A percentile compares a stretch with the other conserved stretches of the same genome.
Evolutionary conservation across 53 echinoderm and acorn worm genomes (phyloP).

Genomic region (Temnopleurus reevesii): DNA sequence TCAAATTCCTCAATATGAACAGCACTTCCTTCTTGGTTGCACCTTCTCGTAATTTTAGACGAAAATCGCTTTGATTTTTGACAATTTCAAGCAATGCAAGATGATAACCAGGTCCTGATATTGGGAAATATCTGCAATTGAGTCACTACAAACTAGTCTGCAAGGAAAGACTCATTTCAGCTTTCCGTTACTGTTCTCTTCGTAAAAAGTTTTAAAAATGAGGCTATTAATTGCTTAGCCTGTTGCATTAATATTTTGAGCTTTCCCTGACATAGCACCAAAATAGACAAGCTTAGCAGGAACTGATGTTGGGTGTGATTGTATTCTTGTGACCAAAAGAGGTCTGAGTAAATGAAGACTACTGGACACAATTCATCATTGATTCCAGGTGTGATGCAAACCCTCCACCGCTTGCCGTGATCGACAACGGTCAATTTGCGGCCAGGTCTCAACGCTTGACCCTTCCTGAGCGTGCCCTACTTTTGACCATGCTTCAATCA

Average conservation of each 20-base stretch:
- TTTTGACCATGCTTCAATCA: slow-evolving; percentile 38
- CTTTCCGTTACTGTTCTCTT: too few species aligned
- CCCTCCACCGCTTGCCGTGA: neutral
- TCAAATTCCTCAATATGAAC: neutral
- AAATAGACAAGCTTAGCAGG: too few species aligned
- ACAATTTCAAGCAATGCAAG: neutral
- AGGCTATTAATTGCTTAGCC: too few species aligned
- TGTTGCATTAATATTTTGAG: too few species aligned
- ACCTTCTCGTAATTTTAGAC: neutral
- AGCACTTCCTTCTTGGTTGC: neutral
- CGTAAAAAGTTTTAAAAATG: too few species aligned
- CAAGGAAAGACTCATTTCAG: too few species aligned
- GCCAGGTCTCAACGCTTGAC: neutral
- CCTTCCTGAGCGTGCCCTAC: slow-evolving; percentile 8
- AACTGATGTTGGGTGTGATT: too few species aligned
- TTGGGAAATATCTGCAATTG: neutral
- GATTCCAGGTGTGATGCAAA: neutral
- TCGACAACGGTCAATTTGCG: neutral
- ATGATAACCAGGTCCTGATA: neutral
- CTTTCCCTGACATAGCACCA: too few species aligned
- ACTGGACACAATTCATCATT: too few species aligned
- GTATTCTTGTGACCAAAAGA: too few species aligned
- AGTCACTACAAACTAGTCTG: neutral
- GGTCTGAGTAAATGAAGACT: too few species aligned
- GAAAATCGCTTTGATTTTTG: neutral